These are phyloP conservation scores for Criorhina ranunculi DNA, from an alignment of 2,888 invertebrate genomes.

Conservation along the genomic window DNA sequence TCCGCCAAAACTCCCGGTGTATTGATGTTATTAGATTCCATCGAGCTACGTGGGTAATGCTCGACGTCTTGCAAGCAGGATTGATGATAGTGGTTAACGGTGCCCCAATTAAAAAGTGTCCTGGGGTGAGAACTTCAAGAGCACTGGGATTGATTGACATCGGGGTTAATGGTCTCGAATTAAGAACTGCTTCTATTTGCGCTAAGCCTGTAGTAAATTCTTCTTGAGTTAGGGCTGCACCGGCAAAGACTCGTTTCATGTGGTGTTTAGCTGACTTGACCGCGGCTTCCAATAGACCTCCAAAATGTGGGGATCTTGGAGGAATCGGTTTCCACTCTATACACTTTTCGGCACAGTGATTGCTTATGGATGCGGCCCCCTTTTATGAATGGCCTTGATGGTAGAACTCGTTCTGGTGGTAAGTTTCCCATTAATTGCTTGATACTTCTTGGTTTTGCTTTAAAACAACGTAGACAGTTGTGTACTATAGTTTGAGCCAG, in stretches of 20 bases:
- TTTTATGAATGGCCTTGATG: too few relatives aligned
- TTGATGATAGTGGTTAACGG: not conserved
- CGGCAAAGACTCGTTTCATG: not conserved
- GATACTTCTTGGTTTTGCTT: too few relatives aligned
- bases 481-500: not conserved
- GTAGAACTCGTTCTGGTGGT: too few relatives aligned
- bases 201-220: not conserved
- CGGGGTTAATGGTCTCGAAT: constrained; percentile 5
- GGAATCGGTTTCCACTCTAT: not conserved
- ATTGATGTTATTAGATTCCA: constrained; percentile 25
- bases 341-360: too few relatives aligned
- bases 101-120: not conserved
- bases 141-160: constrained; percentile 1
- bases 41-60: not conserved
- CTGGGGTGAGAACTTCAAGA: not conserved
- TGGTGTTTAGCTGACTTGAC: not conserved
- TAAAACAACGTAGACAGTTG: not conserved
- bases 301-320: not conserved
- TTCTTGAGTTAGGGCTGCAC: not conserved
- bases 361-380: too few relatives aligned
- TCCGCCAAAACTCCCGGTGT: constrained; percentile 12
- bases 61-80: not conserved
- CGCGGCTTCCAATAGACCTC: not conserved
- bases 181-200: not conserved
- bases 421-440: too few relatives aligned